Conservation (phyloP, 2,888 invertebrate genomes). For the Sphinx pinastri region DNA sequence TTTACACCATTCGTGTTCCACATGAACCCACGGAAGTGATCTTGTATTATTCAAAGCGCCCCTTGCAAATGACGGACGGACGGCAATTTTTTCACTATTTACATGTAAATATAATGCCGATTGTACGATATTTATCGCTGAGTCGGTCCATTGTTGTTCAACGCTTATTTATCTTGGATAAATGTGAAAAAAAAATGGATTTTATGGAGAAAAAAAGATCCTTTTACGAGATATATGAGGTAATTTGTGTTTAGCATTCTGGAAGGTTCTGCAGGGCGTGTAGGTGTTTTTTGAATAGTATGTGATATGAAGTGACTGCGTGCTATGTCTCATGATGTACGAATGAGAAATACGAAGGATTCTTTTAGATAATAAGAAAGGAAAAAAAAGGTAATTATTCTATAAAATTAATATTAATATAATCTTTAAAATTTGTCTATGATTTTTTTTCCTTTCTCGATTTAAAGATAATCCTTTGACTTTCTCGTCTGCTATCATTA, state of each 20-base stretch:
- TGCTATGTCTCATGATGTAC: neutral
- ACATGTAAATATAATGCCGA: conserved; percentile 60
- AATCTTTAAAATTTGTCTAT: too few species aligned
- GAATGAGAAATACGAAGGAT: neutral
- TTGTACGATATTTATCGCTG: conserved; percentile 56
- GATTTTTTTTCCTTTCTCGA: too few species aligned
- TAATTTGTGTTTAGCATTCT: conserved; percentile 18
- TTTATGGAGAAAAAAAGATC: conserved; percentile 22
- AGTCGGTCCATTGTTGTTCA: conserved; percentile 33
- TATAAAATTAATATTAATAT: too few species aligned
- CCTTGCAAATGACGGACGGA: conserved; percentile 41
- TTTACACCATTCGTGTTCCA: neutral
- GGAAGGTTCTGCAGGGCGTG: neutral
- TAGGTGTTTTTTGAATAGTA: neutral
- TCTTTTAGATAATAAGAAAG: too few species aligned
- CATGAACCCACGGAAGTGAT: neutral
- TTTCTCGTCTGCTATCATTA: too few species aligned
- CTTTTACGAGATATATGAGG: conserved; percentile 6
- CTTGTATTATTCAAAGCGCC: conserved; percentile 18
- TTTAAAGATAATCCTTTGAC: too few species aligned
- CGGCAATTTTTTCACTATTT: conserved; percentile 56
- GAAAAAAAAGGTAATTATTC: too few species aligned
- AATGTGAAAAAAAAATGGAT: conserved; percentile 21
- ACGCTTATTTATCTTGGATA: conserved; percentile 24
- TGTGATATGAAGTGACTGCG: neutral